Conservation (phyloP, 2,797 vertebrate species). For the Galaxias olidus region DNA sequence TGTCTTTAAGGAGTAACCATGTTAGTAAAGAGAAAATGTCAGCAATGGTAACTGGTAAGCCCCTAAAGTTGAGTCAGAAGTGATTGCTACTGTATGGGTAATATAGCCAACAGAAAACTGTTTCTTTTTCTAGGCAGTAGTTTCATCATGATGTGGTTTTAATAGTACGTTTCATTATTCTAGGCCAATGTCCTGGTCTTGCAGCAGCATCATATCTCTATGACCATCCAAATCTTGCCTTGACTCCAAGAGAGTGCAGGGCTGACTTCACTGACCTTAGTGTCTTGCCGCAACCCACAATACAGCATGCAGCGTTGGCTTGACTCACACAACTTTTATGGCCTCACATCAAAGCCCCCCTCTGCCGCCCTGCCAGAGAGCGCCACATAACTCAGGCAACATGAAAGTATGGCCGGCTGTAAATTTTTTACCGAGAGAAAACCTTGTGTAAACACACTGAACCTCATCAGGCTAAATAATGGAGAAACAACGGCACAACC, state of each 20-base stretch:
- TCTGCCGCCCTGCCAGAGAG: slow-evolving; percentile 55
- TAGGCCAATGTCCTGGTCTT: background rate
- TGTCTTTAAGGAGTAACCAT: background rate
- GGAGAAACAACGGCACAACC: slow-evolving; percentile 32
- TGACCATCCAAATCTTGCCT: slow-evolving; percentile 14
- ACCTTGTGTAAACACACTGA: slow-evolving; percentile 52
- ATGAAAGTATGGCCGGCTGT: slow-evolving; percentile 59
- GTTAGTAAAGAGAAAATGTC: slow-evolving; percentile 1
- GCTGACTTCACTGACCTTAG: slow-evolving; percentile 35
- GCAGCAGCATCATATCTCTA: background rate
- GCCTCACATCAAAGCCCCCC: slow-evolving; percentile 68
- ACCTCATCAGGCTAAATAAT: slow-evolving; percentile 50
- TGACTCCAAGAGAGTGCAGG: background rate
- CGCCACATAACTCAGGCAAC: slow-evolving; percentile 66
- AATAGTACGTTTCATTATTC: too few species aligned
- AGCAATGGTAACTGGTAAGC: background rate
- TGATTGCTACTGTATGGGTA: background rate
- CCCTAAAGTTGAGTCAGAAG: background rate
- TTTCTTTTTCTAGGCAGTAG: too few species aligned
- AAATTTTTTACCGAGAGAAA: slow-evolving; percentile 51
- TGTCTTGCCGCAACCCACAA: slow-evolving; percentile 51
- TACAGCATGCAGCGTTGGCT: slow-evolving; percentile 51
- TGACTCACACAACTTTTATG: slow-evolving; percentile 49
- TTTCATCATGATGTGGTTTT: too few species aligned
- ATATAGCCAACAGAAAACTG: background rate